A percentile compares a stretch with the other conserved stretches of the same genome.
phyloP scores from a whole-genome alignment of 1,140 invertebrate genomes.

The Drosophila pseudoananassae region DNA sequence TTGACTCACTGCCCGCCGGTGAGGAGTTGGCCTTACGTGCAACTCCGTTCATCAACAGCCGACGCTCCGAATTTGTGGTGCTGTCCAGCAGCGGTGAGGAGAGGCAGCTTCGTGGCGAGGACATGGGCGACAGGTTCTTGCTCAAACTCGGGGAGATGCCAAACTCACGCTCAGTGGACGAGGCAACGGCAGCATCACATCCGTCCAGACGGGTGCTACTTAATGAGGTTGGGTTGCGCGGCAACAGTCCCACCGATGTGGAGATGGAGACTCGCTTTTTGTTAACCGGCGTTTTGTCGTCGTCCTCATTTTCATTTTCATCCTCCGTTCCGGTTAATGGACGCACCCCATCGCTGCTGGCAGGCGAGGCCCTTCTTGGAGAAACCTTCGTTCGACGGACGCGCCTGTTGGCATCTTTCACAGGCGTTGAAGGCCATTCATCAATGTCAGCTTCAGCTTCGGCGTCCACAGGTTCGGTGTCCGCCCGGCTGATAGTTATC shows the following conservation, averaged over 20 bases:
- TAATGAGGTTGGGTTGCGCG: slow-evolving; percentile 44
- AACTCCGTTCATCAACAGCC: slow-evolving; percentile 12
- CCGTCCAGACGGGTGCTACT: slow-evolving; percentile 68
- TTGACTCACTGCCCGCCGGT: slow-evolving; percentile 64
- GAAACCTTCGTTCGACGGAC: slow-evolving; percentile 59
- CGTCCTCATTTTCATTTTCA: slow-evolving; percentile 49
- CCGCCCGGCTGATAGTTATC: slow-evolving; percentile 41
- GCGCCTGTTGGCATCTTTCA: slow-evolving; percentile 50
- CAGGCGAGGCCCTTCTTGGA: slow-evolving; percentile 42
- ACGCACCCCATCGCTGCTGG: slow-evolving; percentile 62
- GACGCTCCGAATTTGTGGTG: slow-evolving; percentile 62
- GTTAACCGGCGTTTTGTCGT: slow-evolving; percentile 66
- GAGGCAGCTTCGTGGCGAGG: slow-evolving; percentile 69
- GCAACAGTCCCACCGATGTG: slow-evolving; percentile 1
- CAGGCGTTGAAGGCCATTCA: slow-evolving; percentile 72
- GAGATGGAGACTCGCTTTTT: slow-evolving; percentile 36
- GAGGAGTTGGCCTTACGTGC: slow-evolving; percentile 60
- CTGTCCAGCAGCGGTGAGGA: slow-evolving; percentile 71
- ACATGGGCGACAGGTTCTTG: slow-evolving; percentile 58
- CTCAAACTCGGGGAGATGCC: slow-evolving; percentile 63
- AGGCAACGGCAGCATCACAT: slow-evolving; percentile 50
- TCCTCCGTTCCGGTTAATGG: slow-evolving; percentile 59
- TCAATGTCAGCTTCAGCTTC: slow-evolving; percentile 59
- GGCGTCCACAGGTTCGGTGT: slow-evolving; percentile 21
- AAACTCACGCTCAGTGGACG: slow-evolving; percentile 65